These are phyloP conservation scores for Alectura lathami DNA, from an alignment of 2,113 vertebrate genomes.

Conservation along the genomic window DNA sequence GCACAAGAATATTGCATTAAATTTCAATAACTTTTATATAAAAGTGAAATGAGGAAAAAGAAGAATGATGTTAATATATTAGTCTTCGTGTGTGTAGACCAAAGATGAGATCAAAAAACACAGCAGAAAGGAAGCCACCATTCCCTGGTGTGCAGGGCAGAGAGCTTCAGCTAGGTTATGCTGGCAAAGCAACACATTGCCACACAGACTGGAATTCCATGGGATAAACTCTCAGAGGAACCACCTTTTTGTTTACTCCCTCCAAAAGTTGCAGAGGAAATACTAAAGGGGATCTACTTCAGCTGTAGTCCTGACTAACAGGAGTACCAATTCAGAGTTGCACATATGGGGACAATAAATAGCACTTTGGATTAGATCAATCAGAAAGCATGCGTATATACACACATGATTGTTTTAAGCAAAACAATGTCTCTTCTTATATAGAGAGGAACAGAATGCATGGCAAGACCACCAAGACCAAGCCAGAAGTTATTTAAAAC, in stretches of 20 bases:
- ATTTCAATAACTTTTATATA: neutral
- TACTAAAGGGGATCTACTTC: neutral
- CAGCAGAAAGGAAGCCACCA: neutral
- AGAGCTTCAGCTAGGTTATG: neutral
- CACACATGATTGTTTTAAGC: conserved; percentile 50
- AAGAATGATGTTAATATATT: neutral
- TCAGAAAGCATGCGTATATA: neutral
- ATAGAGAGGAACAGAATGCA: conserved; percentile 21
- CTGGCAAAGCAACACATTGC: neutral
- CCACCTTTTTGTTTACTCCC: neutral
- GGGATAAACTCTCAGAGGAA: neutral
- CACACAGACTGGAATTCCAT: neutral
- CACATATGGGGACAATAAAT: conserved; percentile 48
- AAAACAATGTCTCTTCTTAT: conserved; percentile 45
- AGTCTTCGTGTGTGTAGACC: neutral
- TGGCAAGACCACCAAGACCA: neutral
- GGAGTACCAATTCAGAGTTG: neutral
- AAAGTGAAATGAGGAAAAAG: neutral
- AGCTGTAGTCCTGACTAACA: neutral
- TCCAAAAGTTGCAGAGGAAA: rapidly evolving
- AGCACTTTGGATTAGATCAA: conserved; percentile 25
- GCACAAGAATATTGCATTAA: neutral
- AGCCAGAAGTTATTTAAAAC: conserved; percentile 43
- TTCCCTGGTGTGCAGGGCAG: neutral
- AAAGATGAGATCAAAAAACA: neutral